Conservation (phyloP, 2,888 invertebrate species). For the Tortrix viridana region DNA sequence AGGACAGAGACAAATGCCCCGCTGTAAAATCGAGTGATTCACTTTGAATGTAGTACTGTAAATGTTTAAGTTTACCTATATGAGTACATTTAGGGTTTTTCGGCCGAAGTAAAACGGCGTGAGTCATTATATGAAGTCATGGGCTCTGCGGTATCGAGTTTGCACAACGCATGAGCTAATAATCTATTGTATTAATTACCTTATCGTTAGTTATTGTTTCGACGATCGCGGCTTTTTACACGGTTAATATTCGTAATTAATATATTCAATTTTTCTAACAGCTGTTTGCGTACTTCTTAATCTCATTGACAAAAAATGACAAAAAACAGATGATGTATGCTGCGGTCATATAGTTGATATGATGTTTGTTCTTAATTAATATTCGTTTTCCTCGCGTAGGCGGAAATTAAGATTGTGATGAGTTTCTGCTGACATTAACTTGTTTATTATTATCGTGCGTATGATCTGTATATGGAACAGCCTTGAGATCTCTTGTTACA, state of each 20-base stretch:
- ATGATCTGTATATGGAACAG: conserved; percentile 71
- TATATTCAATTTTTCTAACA: conserved; percentile 1
- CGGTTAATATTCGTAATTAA: conserved; percentile 37
- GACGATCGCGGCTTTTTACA: conserved; percentile 42
- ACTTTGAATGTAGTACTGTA: conserved; percentile 48
- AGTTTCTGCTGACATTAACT: conserved; percentile 73
- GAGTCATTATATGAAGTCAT: conserved; percentile 63
- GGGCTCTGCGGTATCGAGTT: conserved; percentile 47
- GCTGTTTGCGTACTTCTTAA: conserved; percentile 1
- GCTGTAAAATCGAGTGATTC: conserved; percentile 52
- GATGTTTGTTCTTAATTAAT: conserved; percentile 48
- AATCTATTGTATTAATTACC: conserved; percentile 50
- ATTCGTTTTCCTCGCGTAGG: conserved; percentile 72
- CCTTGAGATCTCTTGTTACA: conserved; percentile 74
- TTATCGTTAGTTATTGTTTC: conserved; percentile 53
- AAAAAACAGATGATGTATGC: conserved; percentile 19
- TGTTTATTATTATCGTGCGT: conserved; percentile 65
- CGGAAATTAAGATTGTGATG: conserved; percentile 74
- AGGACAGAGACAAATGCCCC: conserved; percentile 43
- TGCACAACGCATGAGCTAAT: conserved; percentile 50
- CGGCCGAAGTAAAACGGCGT: conserved; percentile 46
- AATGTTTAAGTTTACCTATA: conserved; percentile 58
- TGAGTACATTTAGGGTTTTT: conserved; percentile 51
- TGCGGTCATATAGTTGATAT: conserved; percentile 42
- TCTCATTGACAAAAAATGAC: conserved; percentile 3